These are phyloP conservation scores for Xiphorhynchus erythropygius DNA, from an alignment of 2,797 vertebrate species.

Conservation along the genomic window DNA sequence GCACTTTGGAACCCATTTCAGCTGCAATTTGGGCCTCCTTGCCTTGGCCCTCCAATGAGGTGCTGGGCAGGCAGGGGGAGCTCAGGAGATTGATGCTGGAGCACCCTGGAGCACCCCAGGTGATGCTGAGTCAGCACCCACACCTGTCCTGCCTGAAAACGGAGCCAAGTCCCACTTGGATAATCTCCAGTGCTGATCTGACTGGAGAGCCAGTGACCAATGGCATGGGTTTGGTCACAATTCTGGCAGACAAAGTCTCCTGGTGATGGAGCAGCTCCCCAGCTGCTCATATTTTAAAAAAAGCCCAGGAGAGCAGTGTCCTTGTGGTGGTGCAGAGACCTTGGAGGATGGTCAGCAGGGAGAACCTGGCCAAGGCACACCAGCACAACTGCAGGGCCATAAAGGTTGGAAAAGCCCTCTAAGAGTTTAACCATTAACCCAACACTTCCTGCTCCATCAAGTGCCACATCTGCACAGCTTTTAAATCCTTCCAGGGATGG, in stretches of 20 bases:
- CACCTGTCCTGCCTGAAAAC: accelerated
- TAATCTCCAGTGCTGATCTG: background rate
- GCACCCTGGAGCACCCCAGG: background rate
- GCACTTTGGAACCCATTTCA: background rate
- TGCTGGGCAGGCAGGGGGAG: background rate
- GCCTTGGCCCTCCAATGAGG: background rate
- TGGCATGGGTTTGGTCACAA: accelerated
- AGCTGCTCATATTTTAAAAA: background rate
- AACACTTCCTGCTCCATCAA: background rate
- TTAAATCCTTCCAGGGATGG: background rate
- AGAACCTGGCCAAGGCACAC: accelerated
- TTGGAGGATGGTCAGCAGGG: background rate
- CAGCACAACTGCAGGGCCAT: background rate
- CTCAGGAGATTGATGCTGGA: background rate
- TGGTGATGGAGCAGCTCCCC: background rate
- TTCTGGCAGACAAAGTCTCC: accelerated
- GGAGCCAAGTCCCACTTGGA: background rate
- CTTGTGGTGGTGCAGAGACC: background rate
- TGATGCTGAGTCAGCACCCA: background rate
- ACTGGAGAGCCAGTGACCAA: background rate
- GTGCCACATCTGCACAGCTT: background rate
- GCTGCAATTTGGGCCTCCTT: background rate
- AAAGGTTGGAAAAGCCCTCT: background rate
- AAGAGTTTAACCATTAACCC: background rate
- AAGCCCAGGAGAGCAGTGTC: background rate